phyloP scores from a whole-genome alignment of 2,888 invertebrate genomes.

The Rhagonycha lutea region DNA sequence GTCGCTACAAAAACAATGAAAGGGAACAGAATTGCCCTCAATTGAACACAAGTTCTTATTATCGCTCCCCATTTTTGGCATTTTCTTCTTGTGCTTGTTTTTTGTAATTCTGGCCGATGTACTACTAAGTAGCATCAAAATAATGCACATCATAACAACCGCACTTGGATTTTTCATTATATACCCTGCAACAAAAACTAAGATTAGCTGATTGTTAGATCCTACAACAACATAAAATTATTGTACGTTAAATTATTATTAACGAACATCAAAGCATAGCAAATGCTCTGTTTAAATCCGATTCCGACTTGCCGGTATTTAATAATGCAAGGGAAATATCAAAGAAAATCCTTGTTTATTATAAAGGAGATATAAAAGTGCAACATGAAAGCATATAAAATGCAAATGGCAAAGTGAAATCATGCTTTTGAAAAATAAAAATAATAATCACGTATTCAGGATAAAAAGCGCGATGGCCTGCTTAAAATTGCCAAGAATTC shows the following conservation, averaged over 20 bases:
- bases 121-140: slow-evolving; percentile 6
- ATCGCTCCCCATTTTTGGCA: slow-evolving; percentile 10
- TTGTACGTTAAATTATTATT: not conserved
- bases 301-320: not conserved
- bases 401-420: not conserved
- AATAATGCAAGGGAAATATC: not conserved
- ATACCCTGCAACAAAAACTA: slow-evolving; percentile 19
- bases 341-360: not conserved
- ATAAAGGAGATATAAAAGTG: not conserved
- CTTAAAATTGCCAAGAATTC: slow-evolving; percentile 2
- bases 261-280: not conserved
- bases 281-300: not conserved
- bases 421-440: not conserved
- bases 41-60: slow-evolving; percentile 36
- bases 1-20: slow-evolving; percentile 72
- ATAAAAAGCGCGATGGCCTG: not conserved
- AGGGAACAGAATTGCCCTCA: slow-evolving; percentile 50
- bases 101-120: slow-evolving; percentile 11
- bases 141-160: slow-evolving; percentile 6
- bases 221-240: not conserved
- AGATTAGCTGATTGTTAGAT: not conserved
- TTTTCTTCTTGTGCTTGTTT: slow-evolving; percentile 26
- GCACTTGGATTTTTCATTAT: slow-evolving; percentile 15
- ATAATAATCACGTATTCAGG: slow-evolving; percentile 1
- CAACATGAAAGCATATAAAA: not conserved